Conservation (phyloP, 35 echinoderm and acorn worm genomes). For the Lytechinus variegatus region DNA sequence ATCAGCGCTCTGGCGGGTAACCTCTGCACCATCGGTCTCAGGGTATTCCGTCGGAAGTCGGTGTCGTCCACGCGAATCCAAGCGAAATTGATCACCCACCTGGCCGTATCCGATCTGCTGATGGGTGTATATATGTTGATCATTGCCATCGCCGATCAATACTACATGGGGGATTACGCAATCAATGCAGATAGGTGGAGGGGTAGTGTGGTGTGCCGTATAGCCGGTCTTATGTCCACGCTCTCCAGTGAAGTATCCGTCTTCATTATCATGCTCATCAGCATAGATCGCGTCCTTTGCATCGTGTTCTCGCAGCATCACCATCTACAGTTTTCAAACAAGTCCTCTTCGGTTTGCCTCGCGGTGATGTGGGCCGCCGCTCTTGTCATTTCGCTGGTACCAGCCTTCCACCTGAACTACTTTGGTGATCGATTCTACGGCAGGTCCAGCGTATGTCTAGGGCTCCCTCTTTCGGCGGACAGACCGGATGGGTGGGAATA, state of each 20-base stretch:
- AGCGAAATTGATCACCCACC: slow-evolving; percentile 59
- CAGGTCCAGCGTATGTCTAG: slow-evolving; percentile 75
- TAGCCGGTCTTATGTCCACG: slow-evolving; percentile 56
- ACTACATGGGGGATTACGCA: slow-evolving; percentile 62
- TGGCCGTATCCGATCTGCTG: slow-evolving; percentile 67
- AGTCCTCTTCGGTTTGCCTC: neutral
- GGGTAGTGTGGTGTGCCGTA: slow-evolving; percentile 51
- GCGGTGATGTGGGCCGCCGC: slow-evolving; percentile 36
- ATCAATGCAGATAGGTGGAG: slow-evolving; percentile 56
- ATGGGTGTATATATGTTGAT: slow-evolving; percentile 83
- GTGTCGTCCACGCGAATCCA: slow-evolving; percentile 26
- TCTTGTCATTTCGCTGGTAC: slow-evolving; percentile 44
- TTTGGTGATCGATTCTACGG: slow-evolving; percentile 81
- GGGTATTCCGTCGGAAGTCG: neutral
- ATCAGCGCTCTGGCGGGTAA: slow-evolving; percentile 64
- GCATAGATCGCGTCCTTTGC: slow-evolving; percentile 54
- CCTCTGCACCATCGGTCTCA: slow-evolving; percentile 19
- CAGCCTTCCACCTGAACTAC: slow-evolving; percentile 42
- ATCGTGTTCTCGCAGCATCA: slow-evolving; percentile 58
- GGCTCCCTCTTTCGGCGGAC: slow-evolving; percentile 60
- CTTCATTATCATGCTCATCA: slow-evolving; percentile 71
- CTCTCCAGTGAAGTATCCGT: slow-evolving; percentile 77
- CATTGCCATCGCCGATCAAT: slow-evolving; percentile 66
- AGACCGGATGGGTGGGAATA: slow-evolving; percentile 63
- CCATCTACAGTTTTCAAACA: slow-evolving; percentile 29